These are phyloP conservation scores for Sinelater perroti DNA, from an alignment of 2,888 invertebrate genomes.

Conservation along the genomic window DNA sequence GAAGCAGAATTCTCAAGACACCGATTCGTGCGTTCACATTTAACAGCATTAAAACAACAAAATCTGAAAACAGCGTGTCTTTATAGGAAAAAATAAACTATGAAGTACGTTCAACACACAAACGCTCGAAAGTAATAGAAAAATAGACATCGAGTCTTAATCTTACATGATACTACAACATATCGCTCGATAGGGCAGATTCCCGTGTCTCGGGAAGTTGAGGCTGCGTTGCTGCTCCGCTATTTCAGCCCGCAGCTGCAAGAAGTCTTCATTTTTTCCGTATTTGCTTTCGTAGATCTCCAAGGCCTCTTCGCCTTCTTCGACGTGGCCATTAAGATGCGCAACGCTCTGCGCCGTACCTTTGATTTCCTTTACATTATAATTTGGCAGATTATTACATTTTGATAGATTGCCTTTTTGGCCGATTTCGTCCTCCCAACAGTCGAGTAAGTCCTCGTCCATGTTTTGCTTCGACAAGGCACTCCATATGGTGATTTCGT, in stretches of 20 bases:
- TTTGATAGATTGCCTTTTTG: too few relatives aligned
- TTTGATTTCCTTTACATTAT: constrained; percentile 15
- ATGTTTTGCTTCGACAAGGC: constrained; percentile 49
- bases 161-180: constrained; percentile 59
- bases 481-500: constrained; percentile 38
- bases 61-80: constrained; percentile 19
- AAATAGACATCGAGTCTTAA: constrained; percentile 28
- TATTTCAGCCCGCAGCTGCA: constrained; percentile 53
- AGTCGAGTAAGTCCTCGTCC: constrained; percentile 62
- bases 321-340: constrained; percentile 29
- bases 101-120: constrained; percentile 25
- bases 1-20: constrained; percentile 8
- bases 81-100: constrained; percentile 24
- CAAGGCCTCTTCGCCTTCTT: constrained; percentile 49
- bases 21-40: constrained; percentile 12
- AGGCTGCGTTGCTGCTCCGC: constrained; percentile 45
- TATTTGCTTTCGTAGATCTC: constrained; percentile 59
- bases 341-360: constrained; percentile 10
- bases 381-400: too few relatives aligned
- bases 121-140: constrained; percentile 35
- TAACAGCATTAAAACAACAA: constrained; percentile 20
- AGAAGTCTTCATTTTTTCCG: constrained; percentile 57
- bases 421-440: constrained; percentile 58
- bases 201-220: constrained; percentile 49
- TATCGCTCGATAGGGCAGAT: constrained; percentile 57